Conservation (phyloP, 2,888 invertebrate species). For the Troides aeacus region DNA sequence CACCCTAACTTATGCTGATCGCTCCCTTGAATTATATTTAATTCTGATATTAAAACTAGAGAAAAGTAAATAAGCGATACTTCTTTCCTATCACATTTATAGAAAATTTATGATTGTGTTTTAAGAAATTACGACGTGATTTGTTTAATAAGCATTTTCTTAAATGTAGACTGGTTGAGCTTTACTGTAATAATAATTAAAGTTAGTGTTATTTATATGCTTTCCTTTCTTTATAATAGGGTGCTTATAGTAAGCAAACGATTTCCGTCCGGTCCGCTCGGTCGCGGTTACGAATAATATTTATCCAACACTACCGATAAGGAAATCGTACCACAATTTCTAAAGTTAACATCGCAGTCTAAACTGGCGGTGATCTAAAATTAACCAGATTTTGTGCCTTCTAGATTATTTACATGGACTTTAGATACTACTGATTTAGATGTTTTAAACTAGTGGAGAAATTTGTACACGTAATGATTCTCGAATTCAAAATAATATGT, state of each 20-base stretch:
- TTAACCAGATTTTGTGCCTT: background rate
- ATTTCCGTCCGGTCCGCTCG: conserved; percentile 36
- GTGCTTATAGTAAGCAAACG: conserved; percentile 36
- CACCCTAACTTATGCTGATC: too few relatives aligned
- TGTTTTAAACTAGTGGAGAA: background rate
- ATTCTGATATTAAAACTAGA: too few relatives aligned
- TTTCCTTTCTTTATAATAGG: background rate
- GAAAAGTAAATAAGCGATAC: too few relatives aligned
- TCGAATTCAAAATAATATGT: background rate
- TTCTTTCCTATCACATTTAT: too few relatives aligned
- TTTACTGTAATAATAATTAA: too few relatives aligned
- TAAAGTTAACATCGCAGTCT: conserved; percentile 21
- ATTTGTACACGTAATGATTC: background rate
- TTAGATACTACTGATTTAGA: background rate
- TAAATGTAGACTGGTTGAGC: too few relatives aligned
- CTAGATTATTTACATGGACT: background rate
- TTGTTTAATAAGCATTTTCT: too few relatives aligned
- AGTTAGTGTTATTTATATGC: too few relatives aligned
- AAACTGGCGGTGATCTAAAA: conserved; percentile 18
- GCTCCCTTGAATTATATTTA: too few relatives aligned
- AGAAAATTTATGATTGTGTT: too few relatives aligned
- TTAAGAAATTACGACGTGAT: too few relatives aligned
- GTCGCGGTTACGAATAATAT: conserved; percentile 14
- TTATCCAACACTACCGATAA: conserved; percentile 29
- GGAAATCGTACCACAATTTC: conserved; percentile 29